These are phyloP conservation scores for Thaleichthys pacificus DNA, from an alignment of 2,797 vertebrate species.

Conservation along the genomic window DNA sequence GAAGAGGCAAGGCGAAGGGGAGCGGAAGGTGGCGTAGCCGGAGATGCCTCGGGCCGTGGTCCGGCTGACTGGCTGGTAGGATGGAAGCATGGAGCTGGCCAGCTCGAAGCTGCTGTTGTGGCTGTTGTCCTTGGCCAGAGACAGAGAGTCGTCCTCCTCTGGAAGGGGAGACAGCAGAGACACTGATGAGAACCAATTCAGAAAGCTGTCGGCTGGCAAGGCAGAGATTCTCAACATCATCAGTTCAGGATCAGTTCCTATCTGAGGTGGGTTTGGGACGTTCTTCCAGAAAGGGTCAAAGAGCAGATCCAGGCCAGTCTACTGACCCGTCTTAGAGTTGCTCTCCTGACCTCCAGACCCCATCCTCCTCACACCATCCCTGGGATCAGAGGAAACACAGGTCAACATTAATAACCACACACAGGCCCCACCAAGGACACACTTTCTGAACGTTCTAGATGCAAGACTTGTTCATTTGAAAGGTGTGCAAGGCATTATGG, in stretches of 20 bases:
- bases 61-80: slow-evolving; percentile 90
- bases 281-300: not conserved
- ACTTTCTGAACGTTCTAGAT: not conserved
- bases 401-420: not conserved
- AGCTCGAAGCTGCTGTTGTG: slow-evolving; percentile 98
- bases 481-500: not conserved
- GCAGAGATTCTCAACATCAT: not conserved
- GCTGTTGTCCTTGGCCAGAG: slow-evolving; percentile 86
- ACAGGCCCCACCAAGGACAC: no score
- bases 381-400: slow-evolving; percentile 28
- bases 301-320: not conserved
- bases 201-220: not conserved
- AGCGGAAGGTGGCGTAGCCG: slow-evolving; percentile 78
- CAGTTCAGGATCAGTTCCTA: no score
- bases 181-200: not conserved
- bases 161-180: slow-evolving; percentile 24
- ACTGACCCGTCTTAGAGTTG: slow-evolving; percentile 72
- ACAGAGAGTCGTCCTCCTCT: slow-evolving; percentile 91
- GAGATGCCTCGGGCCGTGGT: slow-evolving; percentile 71
- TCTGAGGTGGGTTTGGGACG: no score
- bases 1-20: slow-evolving; percentile 91
- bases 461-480: not conserved
- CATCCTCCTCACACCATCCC: slow-evolving; percentile 64
- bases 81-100: slow-evolving; percentile 91
- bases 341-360: slow-evolving; percentile 63